Evolutionary conservation across 92 coral and sea anemone genomes (phyloP).

Genomic region (Bergia sp.): DNA sequence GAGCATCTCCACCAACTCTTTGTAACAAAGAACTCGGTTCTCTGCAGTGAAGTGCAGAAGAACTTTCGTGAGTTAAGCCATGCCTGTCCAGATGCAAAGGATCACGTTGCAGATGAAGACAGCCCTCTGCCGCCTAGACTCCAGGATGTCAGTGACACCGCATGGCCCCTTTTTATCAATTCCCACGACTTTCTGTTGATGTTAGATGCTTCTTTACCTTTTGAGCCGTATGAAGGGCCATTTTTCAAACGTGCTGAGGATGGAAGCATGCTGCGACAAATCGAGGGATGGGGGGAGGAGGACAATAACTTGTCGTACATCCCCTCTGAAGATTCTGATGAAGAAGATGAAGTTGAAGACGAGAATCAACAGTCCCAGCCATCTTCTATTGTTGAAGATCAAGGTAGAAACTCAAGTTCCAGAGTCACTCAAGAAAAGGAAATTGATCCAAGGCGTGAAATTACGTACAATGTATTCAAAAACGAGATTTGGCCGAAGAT

Average conservation of each 20-base stretch:
- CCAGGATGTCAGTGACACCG: slow-evolving; percentile 69
- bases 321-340: slow-evolving; percentile 69
- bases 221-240: slow-evolving; percentile 43
- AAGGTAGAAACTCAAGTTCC: slow-evolving; percentile 17
- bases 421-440: not conserved
- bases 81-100: slow-evolving; percentile 73
- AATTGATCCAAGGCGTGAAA: slow-evolving; percentile 79
- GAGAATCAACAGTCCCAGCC: slow-evolving; percentile 57
- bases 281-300: slow-evolving; percentile 95
- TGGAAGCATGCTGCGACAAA: slow-evolving; percentile 74
- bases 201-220: slow-evolving; percentile 94
- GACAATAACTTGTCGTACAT: slow-evolving; percentile 76
- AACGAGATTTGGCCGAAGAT: slow-evolving; percentile 89
- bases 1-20: slow-evolving; percentile 94
- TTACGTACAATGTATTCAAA: slow-evolving; percentile 81
- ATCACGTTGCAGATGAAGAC: slow-evolving; percentile 55
- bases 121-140: slow-evolving; percentile 66
- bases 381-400: slow-evolving; percentile 28
- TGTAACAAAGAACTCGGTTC: slow-evolving; percentile 91
- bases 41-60: slow-evolving; percentile 42
- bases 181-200: slow-evolving; percentile 85
- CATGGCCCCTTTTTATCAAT: slow-evolving; percentile 90
- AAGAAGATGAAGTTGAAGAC: slow-evolving; percentile 68
- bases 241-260: slow-evolving; percentile 79
- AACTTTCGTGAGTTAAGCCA: slow-evolving; percentile 86